Conservation (phyloP, 2,888 invertebrate genomes). For the Patella depressa region DNA sequence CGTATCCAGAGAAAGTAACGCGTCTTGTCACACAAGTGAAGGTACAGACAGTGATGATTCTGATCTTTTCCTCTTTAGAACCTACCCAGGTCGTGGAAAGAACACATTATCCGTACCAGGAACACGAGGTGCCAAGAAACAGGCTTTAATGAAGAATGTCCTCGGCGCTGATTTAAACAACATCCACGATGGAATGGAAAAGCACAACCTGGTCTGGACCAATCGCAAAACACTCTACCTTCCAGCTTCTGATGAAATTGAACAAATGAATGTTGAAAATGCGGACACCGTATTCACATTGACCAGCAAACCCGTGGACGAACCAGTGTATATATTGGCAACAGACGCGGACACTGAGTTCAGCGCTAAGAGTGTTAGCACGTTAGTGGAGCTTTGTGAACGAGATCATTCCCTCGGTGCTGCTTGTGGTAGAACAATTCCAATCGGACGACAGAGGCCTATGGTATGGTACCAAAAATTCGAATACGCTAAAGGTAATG, state of each 20-base stretch:
- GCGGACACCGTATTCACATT: background rate
- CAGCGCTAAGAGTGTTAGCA: constrained; percentile 37
- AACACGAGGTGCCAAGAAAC: background rate
- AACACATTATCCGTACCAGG: background rate
- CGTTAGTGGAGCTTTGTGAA: constrained; percentile 42
- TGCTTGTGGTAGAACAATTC: constrained; percentile 50
- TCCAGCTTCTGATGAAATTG: background rate
- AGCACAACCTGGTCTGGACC: background rate
- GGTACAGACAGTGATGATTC: constrained; percentile 31
- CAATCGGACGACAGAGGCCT: constrained; percentile 45
- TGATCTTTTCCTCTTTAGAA: constrained; percentile 24
- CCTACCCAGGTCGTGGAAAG: constrained; percentile 3
- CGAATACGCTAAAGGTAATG: constrained; percentile 54
- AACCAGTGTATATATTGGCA: constrained; percentile 48
- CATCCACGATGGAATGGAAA: background rate
- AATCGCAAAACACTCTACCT: background rate
- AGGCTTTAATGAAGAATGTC: constrained; percentile 14
- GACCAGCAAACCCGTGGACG: constrained; percentile 21
- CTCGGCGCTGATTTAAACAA: constrained; percentile 14
- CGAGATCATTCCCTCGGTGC: constrained; percentile 43
- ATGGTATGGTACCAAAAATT: constrained; percentile 57
- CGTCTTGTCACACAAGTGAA: constrained; percentile 22
- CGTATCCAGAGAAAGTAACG: constrained; percentile 32
- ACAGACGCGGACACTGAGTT: constrained; percentile 55
- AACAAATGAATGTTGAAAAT: background rate